Evolutionary conservation across 2,888 invertebrate genomes (phyloP).

Genomic region (Luffia ferchaultella): DNA sequence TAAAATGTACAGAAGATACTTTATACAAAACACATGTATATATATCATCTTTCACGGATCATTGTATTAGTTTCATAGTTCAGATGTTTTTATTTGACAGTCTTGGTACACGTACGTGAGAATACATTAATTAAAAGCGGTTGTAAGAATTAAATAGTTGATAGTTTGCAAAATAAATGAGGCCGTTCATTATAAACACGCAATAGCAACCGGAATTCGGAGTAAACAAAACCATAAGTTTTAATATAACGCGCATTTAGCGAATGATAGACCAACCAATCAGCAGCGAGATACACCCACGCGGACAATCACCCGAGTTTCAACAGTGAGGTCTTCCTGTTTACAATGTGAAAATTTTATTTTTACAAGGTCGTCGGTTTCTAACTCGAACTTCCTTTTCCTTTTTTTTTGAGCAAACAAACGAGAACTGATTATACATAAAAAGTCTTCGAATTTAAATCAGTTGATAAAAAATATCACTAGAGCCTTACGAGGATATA

Average conservation of each 20-base stretch:
- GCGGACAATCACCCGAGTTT: slow-evolving; percentile 35
- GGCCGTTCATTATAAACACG: not conserved
- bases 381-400: no score
- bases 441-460: no score
- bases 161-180: not conserved
- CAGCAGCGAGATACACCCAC: slow-evolving; percentile 40
- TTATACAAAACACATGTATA: no score
- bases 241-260: not conserved
- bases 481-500: no score
- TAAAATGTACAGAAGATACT: no score
- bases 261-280: slow-evolving; percentile 19
- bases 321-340: slow-evolving; percentile 45
- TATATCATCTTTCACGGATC: no score
- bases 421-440: no score
- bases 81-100: not conserved
- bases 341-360: slow-evolving; percentile 18
- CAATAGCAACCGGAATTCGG: not conserved
- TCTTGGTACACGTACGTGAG: not conserved
- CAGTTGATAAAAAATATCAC: no score
- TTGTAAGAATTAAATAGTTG: not conserved
- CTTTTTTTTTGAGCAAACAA: no score
- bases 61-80: no score
- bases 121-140: not conserved
- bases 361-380: not conserved
- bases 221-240: not conserved